phyloP scores from a whole-genome alignment of 2,797 vertebrate species.

The Steatocranus sp. region DNA sequence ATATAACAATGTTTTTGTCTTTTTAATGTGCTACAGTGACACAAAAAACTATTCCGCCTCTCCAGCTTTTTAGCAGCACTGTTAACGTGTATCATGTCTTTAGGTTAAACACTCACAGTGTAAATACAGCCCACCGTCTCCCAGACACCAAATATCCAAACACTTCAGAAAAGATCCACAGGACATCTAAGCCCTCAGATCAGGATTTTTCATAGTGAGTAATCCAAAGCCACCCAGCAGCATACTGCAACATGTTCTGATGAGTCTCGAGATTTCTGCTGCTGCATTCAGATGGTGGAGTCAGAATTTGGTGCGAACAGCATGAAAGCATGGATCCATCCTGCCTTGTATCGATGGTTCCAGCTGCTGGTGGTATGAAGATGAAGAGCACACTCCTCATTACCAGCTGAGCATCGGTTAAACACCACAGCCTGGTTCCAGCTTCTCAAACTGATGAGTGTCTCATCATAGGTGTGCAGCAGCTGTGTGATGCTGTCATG shows the following conservation, averaged over 20 bases:
- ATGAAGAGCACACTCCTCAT: neutral
- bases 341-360: neutral
- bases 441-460: neutral
- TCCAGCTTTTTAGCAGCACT: neutral
- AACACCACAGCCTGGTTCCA: neutral
- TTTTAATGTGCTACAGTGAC: neutral
- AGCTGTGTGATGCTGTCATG: neutral
- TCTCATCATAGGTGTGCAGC: neutral
- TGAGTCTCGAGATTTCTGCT: neutral
- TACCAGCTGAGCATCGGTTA: neutral
- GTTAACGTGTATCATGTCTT: neutral
- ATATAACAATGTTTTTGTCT: neutral
- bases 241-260: neutral
- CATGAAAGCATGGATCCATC: neutral
- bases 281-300: neutral
- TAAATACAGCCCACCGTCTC: neutral
- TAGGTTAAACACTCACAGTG: neutral
- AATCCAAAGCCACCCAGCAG: fast-evolving
- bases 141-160: neutral
- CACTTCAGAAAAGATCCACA: neutral
- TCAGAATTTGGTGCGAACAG: neutral
- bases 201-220: neutral
- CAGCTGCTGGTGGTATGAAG: neutral
- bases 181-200: fast-evolving
- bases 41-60: neutral